Evolutionary conservation across 2,888 invertebrate genomes (phyloP).

Genomic region (Platynereis dumerilii): DNA sequence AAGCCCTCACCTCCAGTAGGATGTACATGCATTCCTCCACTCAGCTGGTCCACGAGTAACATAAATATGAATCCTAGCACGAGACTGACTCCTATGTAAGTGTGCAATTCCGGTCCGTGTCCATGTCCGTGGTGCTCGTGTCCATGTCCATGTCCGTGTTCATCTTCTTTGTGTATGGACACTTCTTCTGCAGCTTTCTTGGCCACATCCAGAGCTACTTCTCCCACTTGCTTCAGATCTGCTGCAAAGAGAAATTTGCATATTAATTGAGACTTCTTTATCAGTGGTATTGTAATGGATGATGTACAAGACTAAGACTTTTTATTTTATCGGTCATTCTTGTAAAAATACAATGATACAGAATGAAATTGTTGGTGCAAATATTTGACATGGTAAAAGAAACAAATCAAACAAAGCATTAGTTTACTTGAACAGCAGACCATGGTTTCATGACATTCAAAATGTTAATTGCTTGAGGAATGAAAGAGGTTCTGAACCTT

Average conservation of each 20-base stretch:
- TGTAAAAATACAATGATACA: too few species aligned
- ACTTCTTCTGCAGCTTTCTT: constrained; percentile 10
- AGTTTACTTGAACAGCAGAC: too few species aligned
- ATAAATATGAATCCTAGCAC: constrained; percentile 97
- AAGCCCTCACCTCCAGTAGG: not conserved
- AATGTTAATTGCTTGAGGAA: too few species aligned
- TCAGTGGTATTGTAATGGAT: too few species aligned
- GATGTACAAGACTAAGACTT: too few species aligned
- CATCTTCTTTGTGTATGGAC: constrained; percentile 15
- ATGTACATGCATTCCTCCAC: constrained; percentile 44
- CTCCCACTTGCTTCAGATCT: not conserved
- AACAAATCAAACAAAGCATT: too few species aligned
- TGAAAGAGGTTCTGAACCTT: too few species aligned
- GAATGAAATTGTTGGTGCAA: too few species aligned
- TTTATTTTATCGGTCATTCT: too few species aligned
- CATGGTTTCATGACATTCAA: too few species aligned
- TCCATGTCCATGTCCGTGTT: constrained; percentile 3
- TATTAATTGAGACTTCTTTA: too few species aligned
- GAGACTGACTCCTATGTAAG: constrained; percentile 88
- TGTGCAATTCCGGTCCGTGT: constrained; percentile 71
- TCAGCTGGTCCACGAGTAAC: constrained; percentile 90
- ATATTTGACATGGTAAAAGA: too few species aligned
- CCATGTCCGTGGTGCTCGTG: constrained; percentile 30
- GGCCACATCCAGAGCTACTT: constrained; percentile 1
- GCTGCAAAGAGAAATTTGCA: not conserved